A percentile compares a stretch with the other conserved stretches of the same genome.
Evolutionary conservation across 1,140 invertebrate genomes (phyloP).

Genomic region (Drusus annulatus): DNA sequence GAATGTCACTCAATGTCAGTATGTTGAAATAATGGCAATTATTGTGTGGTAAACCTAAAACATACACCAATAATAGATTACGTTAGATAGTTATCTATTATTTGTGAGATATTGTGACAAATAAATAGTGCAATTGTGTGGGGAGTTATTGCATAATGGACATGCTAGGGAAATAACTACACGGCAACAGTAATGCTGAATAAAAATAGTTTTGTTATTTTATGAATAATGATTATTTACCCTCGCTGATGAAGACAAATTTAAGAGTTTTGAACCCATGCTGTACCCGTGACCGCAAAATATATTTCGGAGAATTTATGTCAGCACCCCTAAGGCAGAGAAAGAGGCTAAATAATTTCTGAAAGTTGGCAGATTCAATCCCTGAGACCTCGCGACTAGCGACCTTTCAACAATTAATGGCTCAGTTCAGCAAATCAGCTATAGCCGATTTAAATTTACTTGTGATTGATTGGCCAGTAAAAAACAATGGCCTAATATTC

Average conservation of each 20-base stretch:
- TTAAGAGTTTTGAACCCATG: constrained; percentile 44
- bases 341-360: too few relatives aligned
- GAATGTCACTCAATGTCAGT: constrained; percentile 25
- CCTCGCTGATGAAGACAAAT: constrained; percentile 42
- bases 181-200: too few relatives aligned
- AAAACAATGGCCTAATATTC: too few relatives aligned
- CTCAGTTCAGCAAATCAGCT: too few relatives aligned
- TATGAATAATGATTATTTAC: constrained; percentile 11
- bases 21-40: background rate
- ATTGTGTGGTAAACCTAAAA: background rate
- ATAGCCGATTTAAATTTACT: too few relatives aligned
- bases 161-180: background rate
- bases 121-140: background rate
- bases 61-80: background rate
- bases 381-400: too few relatives aligned
- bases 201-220: too few relatives aligned
- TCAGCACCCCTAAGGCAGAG: too few relatives aligned
- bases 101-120: background rate
- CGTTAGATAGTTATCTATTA: background rate
- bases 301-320: too few relatives aligned
- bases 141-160: constrained; percentile 32
- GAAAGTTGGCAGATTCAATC: too few relatives aligned
- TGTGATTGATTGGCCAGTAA: too few relatives aligned
- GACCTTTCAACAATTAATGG: too few relatives aligned
- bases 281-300: constrained; percentile 16